Percentiles rank a stretch among this genome's conserved stretches.
Evolutionary conservation across 2,888 invertebrate species (phyloP).

Genomic region (Chesias legatella): DNA sequence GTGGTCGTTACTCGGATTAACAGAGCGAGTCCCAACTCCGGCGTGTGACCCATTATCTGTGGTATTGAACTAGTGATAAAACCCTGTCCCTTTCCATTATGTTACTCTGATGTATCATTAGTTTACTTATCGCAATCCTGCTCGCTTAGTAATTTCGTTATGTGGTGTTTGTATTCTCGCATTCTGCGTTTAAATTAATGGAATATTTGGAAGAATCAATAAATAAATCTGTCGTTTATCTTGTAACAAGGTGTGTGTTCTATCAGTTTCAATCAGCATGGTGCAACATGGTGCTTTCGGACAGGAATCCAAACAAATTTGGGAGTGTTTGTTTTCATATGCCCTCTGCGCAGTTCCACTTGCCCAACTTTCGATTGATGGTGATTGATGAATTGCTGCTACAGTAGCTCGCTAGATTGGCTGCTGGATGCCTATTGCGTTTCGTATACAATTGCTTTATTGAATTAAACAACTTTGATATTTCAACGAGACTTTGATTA

Average conservation of each 20-base stretch:
- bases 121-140: too few species aligned
- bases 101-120: too few species aligned
- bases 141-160: too few species aligned
- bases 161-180: too few species aligned
- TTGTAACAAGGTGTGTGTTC: slow-evolving; percentile 13
- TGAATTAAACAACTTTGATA: too few species aligned
- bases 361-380: slow-evolving; percentile 11
- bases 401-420: slow-evolving; percentile 11
- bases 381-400: slow-evolving; percentile 18
- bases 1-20: slow-evolving; percentile 38
- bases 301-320: slow-evolving; percentile 20
- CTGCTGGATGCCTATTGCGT: slow-evolving; percentile 4
- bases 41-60: slow-evolving; percentile 17
- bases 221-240: background rate
- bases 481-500: too few species aligned
- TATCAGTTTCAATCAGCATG: too few species aligned
- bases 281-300: too few species aligned
- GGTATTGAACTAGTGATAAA: background rate
- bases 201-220: too few species aligned
- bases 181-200: too few species aligned
- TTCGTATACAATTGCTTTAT: background rate
- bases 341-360: slow-evolving; percentile 15
- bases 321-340: slow-evolving; percentile 21
- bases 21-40: slow-evolving; percentile 39
- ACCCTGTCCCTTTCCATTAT: background rate